These are phyloP conservation scores for Leptogaster cylindrica DNA, from an alignment of 2,888 invertebrate genomes.

Conservation along the genomic window DNA sequence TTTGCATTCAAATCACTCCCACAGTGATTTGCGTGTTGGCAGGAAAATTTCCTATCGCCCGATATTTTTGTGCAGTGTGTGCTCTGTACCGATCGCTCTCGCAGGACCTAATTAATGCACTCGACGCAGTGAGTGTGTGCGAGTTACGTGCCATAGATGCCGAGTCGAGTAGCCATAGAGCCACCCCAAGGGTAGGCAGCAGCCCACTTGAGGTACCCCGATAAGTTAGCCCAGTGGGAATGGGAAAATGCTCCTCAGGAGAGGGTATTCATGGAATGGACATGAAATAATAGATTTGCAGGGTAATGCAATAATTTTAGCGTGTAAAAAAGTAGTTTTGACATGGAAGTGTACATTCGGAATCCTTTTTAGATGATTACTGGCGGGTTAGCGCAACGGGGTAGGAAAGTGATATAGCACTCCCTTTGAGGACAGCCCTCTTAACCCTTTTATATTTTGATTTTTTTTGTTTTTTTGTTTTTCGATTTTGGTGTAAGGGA, in stretches of 20 bases:
- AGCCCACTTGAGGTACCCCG: not conserved
- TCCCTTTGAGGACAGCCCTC: not conserved
- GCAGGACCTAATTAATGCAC: slow-evolving; percentile 26
- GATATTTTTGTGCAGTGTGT: not conserved
- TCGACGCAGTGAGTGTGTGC: not conserved
- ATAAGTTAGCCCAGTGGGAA: slow-evolving; percentile 1
- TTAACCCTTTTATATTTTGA: not conserved
- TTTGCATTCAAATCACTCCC: slow-evolving; percentile 34
- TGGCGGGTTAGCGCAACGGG: not conserved
- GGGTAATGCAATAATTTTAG: slow-evolving; percentile 30
- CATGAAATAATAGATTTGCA: slow-evolving; percentile 16
- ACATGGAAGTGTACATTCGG: slow-evolving; percentile 8
- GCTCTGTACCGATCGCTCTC: not conserved
- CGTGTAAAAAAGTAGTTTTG: slow-evolving; percentile 26
- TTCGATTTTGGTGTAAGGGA: no score
- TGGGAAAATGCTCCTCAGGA: slow-evolving; percentile 5
- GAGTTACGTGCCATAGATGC: slow-evolving; percentile 4
- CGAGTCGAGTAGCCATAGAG: not conserved
- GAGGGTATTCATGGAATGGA: slow-evolving; percentile 18
- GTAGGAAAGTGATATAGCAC: not conserved
- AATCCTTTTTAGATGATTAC: not conserved
- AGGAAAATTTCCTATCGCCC: not conserved
- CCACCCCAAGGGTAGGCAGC: no score
- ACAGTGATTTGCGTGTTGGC: slow-evolving; percentile 19
- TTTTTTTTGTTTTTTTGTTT: no score